A percentile compares a stretch with the other conserved stretches of the same genome.
Evolutionary conservation across 2,888 invertebrate species (phyloP).

Genomic region (Notodonta dromedarius): DNA sequence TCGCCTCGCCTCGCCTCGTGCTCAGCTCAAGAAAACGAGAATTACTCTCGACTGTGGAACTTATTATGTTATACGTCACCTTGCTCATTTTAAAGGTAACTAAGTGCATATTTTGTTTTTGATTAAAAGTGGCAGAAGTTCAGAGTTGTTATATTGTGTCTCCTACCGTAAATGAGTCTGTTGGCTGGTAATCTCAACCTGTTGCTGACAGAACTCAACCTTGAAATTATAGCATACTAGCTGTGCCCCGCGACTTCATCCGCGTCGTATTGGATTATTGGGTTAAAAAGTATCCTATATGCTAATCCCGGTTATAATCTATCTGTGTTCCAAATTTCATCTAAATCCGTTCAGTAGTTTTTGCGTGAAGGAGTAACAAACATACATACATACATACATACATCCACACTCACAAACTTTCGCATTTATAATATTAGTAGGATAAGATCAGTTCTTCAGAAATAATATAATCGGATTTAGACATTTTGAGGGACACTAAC

Average conservation of each 20-base stretch:
- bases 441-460: background rate
- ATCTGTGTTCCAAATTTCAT: no score
- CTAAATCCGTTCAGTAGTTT: no score
- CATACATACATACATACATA: no score
- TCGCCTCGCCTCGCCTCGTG: conserved; percentile 34
- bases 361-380: no score
- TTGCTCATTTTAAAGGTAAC: background rate
- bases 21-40: conserved; percentile 55
- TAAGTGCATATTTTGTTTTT: background rate
- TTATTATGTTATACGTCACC: conserved; percentile 21
- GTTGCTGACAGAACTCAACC: background rate
- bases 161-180: conserved; percentile 1
- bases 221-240: background rate
- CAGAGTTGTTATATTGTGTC: background rate
- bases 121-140: background rate
- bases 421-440: no score
- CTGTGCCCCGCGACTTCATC: no score
- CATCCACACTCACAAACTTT: no score
- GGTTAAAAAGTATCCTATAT: no score
- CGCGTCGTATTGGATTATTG: no score
- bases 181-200: background rate
- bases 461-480: background rate
- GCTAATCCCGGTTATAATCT: no score
- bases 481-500: no score
- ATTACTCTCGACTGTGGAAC: conserved; percentile 51